phyloP scores from a whole-genome alignment of 2,797 vertebrate species.

The Psittacula echo region DNA sequence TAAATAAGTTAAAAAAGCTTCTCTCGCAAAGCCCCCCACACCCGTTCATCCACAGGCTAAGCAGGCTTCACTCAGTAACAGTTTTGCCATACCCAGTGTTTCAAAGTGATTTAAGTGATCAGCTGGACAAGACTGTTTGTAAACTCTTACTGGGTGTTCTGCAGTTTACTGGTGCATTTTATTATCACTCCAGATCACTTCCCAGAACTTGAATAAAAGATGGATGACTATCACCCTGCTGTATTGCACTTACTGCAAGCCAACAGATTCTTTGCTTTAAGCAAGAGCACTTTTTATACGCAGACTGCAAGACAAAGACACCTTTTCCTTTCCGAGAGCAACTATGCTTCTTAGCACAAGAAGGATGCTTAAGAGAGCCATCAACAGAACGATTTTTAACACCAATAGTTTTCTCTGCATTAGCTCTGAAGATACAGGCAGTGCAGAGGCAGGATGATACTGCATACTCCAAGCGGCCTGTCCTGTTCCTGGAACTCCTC shows the following conservation, averaged over 20 bases:
- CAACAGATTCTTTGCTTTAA: neutral
- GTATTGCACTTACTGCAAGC: neutral
- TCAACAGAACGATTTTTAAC: neutral
- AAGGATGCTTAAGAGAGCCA: neutral
- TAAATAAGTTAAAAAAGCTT: neutral
- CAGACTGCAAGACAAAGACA: neutral
- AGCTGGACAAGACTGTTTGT: neutral
- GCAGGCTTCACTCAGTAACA: neutral
- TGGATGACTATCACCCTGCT: neutral
- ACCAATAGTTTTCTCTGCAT: neutral
- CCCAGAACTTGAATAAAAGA: neutral
- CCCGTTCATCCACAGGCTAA: neutral
- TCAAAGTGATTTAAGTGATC: neutral
- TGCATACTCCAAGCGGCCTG: neutral
- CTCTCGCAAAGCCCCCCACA: neutral
- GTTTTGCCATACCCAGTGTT: neutral
- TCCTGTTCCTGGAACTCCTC: conserved; percentile 42
- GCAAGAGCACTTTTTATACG: neutral
- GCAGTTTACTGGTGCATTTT: neutral
- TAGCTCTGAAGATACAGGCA: neutral
- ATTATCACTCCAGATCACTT: neutral
- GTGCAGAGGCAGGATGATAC: neutral
- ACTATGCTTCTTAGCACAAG: neutral
- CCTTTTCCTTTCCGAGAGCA: neutral
- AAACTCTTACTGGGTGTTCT: neutral